Evolutionary conservation across 2,113 vertebrate species (phyloP).

Genomic region (Eupsittula cactorum): DNA sequence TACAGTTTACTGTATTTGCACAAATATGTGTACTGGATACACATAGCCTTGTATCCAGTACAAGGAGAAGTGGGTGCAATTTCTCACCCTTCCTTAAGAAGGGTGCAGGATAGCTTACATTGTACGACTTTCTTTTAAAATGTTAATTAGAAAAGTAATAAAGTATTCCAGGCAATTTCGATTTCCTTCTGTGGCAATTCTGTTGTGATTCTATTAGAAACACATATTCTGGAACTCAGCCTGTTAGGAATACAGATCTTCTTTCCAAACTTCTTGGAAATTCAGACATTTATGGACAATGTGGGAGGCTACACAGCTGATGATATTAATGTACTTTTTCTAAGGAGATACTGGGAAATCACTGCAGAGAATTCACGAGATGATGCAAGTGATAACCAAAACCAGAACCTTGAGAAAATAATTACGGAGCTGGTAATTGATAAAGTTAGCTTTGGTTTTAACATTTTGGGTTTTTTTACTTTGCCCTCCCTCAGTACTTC

Average conservation of each 20-base stretch:
- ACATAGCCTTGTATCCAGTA: background rate
- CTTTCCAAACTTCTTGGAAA: background rate
- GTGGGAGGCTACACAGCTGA: background rate
- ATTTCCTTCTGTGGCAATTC: background rate
- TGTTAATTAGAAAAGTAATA: background rate
- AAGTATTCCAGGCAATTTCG: background rate
- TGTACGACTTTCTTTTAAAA: background rate
- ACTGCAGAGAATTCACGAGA: constrained; percentile 55
- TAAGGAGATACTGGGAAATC: constrained; percentile 21
- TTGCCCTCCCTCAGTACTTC: background rate
- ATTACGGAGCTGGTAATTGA: constrained; percentile 83
- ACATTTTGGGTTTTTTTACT: background rate
- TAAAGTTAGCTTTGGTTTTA: background rate
- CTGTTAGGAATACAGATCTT: background rate
- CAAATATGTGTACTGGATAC: background rate
- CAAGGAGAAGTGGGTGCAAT: background rate
- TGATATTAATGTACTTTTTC: background rate
- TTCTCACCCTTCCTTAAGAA: background rate
- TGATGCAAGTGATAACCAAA: constrained; percentile 76
- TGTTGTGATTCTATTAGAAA: background rate
- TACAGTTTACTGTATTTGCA: background rate
- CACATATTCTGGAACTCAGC: background rate
- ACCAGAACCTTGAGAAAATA: constrained; percentile 75
- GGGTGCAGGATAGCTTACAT: background rate
- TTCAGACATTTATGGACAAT: background rate